Evolutionary conservation across 2,797 vertebrate species (phyloP).

Genomic region (Cryptoprocta ferox): DNA sequence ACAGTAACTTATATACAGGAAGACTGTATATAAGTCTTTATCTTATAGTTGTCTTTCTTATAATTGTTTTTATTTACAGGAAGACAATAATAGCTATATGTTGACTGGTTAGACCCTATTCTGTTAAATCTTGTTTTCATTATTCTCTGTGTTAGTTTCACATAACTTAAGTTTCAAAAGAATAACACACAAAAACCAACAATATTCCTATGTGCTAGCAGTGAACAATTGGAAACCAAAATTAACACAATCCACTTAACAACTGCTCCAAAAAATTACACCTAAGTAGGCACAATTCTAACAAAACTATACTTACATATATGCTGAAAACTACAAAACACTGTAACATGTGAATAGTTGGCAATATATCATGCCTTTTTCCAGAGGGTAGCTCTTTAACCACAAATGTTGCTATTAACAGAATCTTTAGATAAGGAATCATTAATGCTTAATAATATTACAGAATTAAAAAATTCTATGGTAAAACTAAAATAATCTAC

Average conservation of each 20-base stretch:
- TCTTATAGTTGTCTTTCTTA: too few species aligned
- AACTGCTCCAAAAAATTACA: background rate
- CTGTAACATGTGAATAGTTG: background rate
- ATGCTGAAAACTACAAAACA: background rate
- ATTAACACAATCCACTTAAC: slow-evolving; percentile 9
- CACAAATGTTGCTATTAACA: background rate
- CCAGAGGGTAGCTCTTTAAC: background rate
- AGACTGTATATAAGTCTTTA: too few species aligned
- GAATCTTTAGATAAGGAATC: background rate
- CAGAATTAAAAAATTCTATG: background rate
- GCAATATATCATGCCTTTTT: background rate
- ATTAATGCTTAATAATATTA: slow-evolving; percentile 2
- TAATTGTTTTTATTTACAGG: background rate
- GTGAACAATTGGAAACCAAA: slow-evolving; percentile 21
- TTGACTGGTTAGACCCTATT: background rate
- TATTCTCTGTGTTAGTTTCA: background rate
- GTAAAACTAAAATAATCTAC: slow-evolving; percentile 49
- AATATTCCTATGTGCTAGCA: background rate
- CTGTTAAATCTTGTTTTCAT: slow-evolving; percentile 18
- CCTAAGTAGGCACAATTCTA: background rate
- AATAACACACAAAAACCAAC: background rate
- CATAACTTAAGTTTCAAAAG: slow-evolving; percentile 35
- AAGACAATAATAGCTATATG: background rate
- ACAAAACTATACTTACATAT: background rate
- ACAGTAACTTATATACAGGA: background rate